Percentiles rank a stretch among this genome's conserved stretches.
Evolutionary conservation across 1,140 invertebrate species (phyloP).

Genomic region (Drosophila baimaii): DNA sequence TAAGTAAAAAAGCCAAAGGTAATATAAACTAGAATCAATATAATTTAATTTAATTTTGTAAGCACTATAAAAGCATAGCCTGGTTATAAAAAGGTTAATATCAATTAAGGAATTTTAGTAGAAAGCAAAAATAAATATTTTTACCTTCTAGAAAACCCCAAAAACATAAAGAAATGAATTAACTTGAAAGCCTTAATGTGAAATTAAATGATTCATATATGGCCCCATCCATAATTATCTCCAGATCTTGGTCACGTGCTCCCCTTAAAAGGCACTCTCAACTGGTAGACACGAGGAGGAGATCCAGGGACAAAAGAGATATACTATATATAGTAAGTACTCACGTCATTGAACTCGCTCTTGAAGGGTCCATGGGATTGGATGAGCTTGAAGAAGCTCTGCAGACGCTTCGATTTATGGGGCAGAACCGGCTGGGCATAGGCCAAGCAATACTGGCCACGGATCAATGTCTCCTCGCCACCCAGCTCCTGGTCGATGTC

Average conservation of each 20-base stretch:
- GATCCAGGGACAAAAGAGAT: neutral
- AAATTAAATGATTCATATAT: slow-evolving; percentile 14
- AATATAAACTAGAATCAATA: too few relatives aligned
- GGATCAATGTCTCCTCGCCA: slow-evolving; percentile 55
- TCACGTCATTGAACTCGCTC: slow-evolving; percentile 88
- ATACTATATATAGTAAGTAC: too few relatives aligned
- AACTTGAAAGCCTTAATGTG: slow-evolving; percentile 1
- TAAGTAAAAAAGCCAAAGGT: too few relatives aligned
- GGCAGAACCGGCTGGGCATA: slow-evolving; percentile 86
- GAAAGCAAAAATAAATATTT: too few relatives aligned
- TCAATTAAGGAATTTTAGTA: too few relatives aligned
- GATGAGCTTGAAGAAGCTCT: slow-evolving; percentile 86
- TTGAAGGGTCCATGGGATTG: slow-evolving; percentile 88
- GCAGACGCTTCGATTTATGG: slow-evolving; percentile 84
- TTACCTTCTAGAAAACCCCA: neutral
- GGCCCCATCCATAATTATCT: neutral
- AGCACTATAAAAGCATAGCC: too few relatives aligned
- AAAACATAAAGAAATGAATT: slow-evolving; percentile 2
- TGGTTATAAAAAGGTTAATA: too few relatives aligned
- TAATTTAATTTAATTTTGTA: too few relatives aligned
- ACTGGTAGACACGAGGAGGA: neutral
- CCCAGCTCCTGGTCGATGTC: neutral
- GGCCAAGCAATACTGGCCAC: slow-evolving; percentile 87
- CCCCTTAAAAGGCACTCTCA: slow-evolving; percentile 3
- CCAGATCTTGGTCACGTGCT: slow-evolving; percentile 25